Percentiles rank a stretch among this genome's conserved stretches.
phyloP scores from a whole-genome alignment of 2,888 invertebrate genomes.

The Calameuta pallipes region DNA sequence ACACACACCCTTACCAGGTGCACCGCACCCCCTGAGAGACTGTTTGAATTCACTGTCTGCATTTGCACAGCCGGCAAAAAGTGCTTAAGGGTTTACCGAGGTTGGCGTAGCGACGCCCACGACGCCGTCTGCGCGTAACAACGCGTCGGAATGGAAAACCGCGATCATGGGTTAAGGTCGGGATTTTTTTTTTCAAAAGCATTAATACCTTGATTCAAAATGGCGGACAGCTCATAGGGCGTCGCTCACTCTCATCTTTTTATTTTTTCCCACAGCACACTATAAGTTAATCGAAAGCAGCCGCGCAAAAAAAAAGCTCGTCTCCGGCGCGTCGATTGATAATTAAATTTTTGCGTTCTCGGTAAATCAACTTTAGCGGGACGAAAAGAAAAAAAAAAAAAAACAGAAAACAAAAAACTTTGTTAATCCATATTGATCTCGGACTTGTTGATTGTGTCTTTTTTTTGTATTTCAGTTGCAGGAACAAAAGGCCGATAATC shows the following conservation, averaged over 20 bases:
- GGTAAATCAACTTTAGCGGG: background rate
- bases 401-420: background rate
- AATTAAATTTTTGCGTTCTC: background rate
- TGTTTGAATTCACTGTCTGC: conserved; percentile 41
- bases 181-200: background rate
- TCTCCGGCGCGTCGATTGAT: background rate
- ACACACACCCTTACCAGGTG: conserved; percentile 27
- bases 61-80: conserved; percentile 30
- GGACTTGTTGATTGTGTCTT: background rate
- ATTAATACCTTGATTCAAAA: background rate
- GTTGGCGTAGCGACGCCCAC: background rate
- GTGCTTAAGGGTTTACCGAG: conserved; percentile 1
- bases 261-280: background rate
- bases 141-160: background rate
- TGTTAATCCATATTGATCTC: background rate
- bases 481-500: conserved; percentile 85
- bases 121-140: background rate
- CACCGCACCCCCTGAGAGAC: conserved; percentile 3
- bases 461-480: conserved; percentile 58
- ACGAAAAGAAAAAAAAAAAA: background rate
- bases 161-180: background rate
- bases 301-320: background rate
- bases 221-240: background rate
- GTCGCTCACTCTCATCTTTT: background rate
- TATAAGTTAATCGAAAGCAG: background rate